These are phyloP conservation scores for Lepisosteus osseus DNA, from an alignment of 2,113 vertebrate species.

Conservation along the genomic window DNA sequence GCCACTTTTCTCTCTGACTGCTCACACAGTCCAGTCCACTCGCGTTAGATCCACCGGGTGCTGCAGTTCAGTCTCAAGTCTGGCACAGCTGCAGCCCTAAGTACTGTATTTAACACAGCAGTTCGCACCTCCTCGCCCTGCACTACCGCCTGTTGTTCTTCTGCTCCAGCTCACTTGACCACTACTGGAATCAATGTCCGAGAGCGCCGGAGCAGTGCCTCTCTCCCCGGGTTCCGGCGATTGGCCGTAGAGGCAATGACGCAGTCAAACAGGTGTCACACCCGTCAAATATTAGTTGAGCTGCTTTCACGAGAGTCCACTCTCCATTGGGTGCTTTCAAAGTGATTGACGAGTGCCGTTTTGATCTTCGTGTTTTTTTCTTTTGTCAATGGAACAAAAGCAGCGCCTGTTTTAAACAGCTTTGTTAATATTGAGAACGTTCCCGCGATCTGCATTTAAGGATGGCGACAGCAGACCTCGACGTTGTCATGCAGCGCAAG, in stretches of 20 bases:
- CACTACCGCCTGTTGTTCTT: neutral
- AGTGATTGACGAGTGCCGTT: neutral
- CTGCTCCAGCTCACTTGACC: constrained; percentile 12
- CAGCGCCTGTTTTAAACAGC: neutral
- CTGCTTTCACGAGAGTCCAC: neutral
- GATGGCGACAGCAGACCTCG: neutral
- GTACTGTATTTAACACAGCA: neutral
- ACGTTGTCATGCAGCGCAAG: neutral
- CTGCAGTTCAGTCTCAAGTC: neutral
- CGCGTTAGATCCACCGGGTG: constrained; percentile 18
- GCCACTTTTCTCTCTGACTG: too few species aligned
- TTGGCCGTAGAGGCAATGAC: constrained; percentile 23
- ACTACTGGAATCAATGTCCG: constrained; percentile 11
- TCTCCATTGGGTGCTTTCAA: neutral
- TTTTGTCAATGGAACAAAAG: neutral
- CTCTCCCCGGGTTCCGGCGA: neutral
- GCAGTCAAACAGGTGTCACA: constrained; percentile 12
- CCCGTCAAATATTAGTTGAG: neutral
- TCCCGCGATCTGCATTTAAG: neutral
- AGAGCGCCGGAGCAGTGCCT: constrained; percentile 4
- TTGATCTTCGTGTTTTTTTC: neutral
- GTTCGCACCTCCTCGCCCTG: neutral
- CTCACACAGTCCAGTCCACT: neutral
- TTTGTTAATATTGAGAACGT: neutral
- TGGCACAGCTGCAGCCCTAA: neutral